These are phyloP conservation scores for Pomacea canaliculata DNA, from an alignment of 2,888 invertebrate species.

Conservation along the genomic window DNA sequence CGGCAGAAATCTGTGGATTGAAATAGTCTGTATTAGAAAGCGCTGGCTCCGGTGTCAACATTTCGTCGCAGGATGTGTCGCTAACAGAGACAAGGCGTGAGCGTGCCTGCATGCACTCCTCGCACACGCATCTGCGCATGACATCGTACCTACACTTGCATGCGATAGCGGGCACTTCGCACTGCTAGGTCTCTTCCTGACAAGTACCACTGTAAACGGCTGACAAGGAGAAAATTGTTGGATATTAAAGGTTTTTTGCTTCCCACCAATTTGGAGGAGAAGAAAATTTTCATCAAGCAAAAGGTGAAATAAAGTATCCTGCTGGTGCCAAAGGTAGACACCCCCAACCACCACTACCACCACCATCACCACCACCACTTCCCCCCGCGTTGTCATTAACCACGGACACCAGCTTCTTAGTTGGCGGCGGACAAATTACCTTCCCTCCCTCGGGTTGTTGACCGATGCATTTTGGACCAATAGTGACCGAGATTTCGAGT, in stretches of 20 bases:
- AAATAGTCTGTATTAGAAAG: no score
- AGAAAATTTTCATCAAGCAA: slow-evolving; percentile 4
- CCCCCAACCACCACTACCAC: not conserved
- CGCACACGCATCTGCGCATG: not conserved
- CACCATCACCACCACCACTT: no score
- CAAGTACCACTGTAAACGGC: not conserved
- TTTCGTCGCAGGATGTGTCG: no score
- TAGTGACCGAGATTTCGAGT: no score
- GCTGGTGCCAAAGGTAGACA: not conserved
- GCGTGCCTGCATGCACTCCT: no score
- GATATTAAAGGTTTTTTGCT: slow-evolving; percentile 6
- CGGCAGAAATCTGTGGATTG: not conserved
- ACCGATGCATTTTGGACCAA: not conserved
- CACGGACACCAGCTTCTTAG: slow-evolving; percentile 3
- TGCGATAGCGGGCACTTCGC: not conserved
- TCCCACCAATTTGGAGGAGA: slow-evolving; percentile 4
- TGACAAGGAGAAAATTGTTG: not conserved
- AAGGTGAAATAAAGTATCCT: slow-evolving; percentile 11
- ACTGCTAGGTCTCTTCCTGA: not conserved
- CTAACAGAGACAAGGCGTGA: no score
- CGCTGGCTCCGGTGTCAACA: no score
- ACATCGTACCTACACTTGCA: not conserved
- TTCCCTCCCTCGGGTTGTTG: not conserved
- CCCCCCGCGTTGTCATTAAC: slow-evolving; percentile 14
- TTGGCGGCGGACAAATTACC: not conserved